Percentiles rank a stretch among this genome's conserved stretches.
phyloP scores from a whole-genome alignment of 2,797 vertebrate species.

The Oreochromis grahami region DNA sequence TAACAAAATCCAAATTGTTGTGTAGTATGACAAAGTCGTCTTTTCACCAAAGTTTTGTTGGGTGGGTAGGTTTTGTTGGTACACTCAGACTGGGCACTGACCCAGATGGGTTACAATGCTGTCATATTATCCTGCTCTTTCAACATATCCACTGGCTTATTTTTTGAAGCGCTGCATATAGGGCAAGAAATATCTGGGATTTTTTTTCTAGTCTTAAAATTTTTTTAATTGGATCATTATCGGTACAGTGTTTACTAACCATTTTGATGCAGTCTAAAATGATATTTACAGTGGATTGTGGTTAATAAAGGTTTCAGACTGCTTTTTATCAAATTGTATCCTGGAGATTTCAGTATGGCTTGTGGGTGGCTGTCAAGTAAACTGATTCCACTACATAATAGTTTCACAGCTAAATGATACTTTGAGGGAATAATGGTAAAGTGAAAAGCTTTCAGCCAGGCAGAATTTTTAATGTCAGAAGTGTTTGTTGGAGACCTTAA shows the following conservation, averaged over 20 bases:
- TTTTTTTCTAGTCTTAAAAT: background rate
- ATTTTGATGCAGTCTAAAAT: background rate
- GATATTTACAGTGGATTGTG: background rate
- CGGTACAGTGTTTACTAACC: background rate
- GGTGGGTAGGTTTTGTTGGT: background rate
- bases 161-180: background rate
- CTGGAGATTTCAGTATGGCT: conserved; percentile 19
- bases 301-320: background rate
- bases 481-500: background rate
- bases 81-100: background rate
- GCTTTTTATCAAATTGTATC: background rate
- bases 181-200: background rate
- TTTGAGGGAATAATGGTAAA: background rate
- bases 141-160: background rate
- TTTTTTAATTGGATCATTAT: background rate
- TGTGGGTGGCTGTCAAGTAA: conserved; percentile 37
- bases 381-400: background rate
- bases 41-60: background rate
- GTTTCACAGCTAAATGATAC: conserved; percentile 3
- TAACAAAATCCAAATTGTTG: background rate
- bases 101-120: background rate
- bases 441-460: background rate
- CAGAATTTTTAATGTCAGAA: background rate
- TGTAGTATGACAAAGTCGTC: background rate
- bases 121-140: background rate